Conservation (phyloP, 1,140 invertebrate genomes). For the Limonius californicus region DNA sequence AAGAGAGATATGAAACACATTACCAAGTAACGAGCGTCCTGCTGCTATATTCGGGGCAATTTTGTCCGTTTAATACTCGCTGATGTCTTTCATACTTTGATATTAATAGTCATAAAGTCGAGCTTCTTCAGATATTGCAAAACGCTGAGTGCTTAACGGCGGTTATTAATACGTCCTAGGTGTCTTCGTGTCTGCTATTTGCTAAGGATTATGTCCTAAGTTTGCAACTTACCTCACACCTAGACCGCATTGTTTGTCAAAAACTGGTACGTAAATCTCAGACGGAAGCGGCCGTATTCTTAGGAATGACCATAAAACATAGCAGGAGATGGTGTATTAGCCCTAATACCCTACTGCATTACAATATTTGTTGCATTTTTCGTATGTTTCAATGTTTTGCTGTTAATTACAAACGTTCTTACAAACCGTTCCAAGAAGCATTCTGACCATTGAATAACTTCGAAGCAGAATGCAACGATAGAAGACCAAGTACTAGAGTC, state of each 20-base stretch:
- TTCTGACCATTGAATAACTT: too few species aligned
- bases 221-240: not conserved
- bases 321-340: too few species aligned
- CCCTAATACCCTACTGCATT: too few species aligned
- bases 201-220: not conserved
- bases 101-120: conserved; percentile 11
- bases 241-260: not conserved
- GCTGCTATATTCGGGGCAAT: not conserved
- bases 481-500: too few species aligned
- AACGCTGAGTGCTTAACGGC: not conserved
- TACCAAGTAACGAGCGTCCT: not conserved
- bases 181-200: not conserved
- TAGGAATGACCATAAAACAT: too few species aligned
- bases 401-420: too few species aligned
- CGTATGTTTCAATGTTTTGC: too few species aligned
- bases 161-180: conserved; percentile 1
- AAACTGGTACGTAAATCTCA: not conserved
- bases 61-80: conserved; percentile 6
- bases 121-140: not conserved
- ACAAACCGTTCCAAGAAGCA: too few species aligned
- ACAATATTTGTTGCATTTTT: too few species aligned
- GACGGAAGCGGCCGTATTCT: too few species aligned
- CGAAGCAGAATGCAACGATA: too few species aligned
- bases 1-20: conserved; percentile 11
- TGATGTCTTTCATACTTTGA: conserved; percentile 11